Percentiles rank a stretch among this genome's conserved stretches.
Evolutionary conservation across 2,113 vertebrate species (phyloP).

Genomic region (Ramphastos sulfuratus): DNA sequence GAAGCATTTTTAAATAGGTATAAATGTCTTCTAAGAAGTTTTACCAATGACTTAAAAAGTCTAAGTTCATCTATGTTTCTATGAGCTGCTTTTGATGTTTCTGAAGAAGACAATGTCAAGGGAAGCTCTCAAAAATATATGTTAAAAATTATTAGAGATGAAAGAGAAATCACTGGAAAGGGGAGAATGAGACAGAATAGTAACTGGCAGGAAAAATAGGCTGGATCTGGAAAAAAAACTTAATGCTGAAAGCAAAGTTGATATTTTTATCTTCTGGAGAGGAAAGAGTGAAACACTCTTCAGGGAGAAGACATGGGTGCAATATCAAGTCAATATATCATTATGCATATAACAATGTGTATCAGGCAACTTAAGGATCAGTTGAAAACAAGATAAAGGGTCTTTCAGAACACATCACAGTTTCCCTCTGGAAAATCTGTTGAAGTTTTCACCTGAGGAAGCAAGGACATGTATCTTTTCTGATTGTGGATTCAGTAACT

Average conservation of each 20-base stretch:
- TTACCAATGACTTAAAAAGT: background rate
- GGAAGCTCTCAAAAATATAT: background rate
- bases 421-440: background rate
- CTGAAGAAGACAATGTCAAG: background rate
- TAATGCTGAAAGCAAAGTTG: background rate
- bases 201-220: background rate
- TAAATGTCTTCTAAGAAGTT: background rate
- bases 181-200: background rate
- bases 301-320: background rate
- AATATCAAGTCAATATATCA: background rate
- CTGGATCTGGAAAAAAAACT: background rate
- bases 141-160: background rate
- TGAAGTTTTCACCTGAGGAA: background rate
- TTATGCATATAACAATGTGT: background rate
- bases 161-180: background rate
- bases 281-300: background rate
- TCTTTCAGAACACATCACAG: accelerated
- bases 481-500: background rate
- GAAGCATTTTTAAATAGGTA: background rate
- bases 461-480: background rate
- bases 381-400: background rate
- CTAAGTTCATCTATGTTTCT: background rate
- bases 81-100: background rate
- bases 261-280: background rate
- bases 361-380: background rate